Evolutionary conservation across 2,888 invertebrate species (phyloP).

Genomic region (Tetanocera ferruginea): DNA sequence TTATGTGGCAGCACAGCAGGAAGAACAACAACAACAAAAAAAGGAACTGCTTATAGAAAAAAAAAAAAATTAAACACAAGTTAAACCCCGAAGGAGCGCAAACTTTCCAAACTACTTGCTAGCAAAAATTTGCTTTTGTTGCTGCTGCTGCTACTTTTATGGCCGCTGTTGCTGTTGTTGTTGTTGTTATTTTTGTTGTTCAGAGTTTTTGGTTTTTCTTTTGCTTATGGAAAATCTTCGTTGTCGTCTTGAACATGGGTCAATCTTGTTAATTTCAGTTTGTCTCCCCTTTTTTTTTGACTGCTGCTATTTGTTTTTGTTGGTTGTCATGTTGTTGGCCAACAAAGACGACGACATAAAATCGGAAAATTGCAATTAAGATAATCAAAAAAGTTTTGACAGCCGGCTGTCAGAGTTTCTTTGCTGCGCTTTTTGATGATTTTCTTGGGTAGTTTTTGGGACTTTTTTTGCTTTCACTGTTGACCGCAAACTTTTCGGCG

Average conservation of each 20-base stretch:
- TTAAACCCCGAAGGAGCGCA: slow-evolving; percentile 35
- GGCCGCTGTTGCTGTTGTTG: background rate
- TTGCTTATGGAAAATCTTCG: background rate
- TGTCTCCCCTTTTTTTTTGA: slow-evolving; percentile 9
- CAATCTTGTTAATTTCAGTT: slow-evolving; percentile 38
- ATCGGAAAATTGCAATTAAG: slow-evolving; percentile 51
- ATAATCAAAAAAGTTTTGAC: slow-evolving; percentile 55
- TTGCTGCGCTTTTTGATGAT: background rate
- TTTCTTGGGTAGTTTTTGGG: background rate
- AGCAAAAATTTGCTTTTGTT: background rate
- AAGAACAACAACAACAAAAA: slow-evolving; percentile 20
- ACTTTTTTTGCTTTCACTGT: background rate
- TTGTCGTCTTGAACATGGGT: slow-evolving; percentile 22
- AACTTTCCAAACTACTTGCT: slow-evolving; percentile 10
- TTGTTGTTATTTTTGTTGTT: background rate
- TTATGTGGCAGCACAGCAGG: slow-evolving; percentile 32
- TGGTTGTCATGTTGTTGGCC: slow-evolving; percentile 3
- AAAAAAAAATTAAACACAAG: slow-evolving; percentile 23
- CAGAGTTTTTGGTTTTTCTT: background rate
- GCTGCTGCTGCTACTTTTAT: background rate
- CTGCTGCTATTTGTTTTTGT: background rate
- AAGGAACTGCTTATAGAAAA: background rate
- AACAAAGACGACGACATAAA: slow-evolving; percentile 1
- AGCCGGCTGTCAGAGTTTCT: slow-evolving; percentile 47
- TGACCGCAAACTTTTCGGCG: background rate